Percentiles rank a stretch among this genome's conserved stretches.
Evolutionary conservation across 2,888 invertebrate genomes (phyloP).

Genomic region (Drosophila mayaguana): DNA sequence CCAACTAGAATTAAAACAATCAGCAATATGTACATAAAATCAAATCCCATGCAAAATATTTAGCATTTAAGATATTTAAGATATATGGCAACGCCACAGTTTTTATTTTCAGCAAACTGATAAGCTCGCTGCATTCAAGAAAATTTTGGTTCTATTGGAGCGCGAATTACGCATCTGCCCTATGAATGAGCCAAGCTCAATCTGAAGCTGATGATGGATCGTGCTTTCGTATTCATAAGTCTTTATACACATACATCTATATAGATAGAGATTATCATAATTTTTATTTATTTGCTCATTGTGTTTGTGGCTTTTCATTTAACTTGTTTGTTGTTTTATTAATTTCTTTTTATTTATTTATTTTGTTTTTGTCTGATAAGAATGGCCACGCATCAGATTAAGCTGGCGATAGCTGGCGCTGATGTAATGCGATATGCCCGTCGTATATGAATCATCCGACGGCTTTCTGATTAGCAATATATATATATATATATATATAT

Average conservation of each 20-base stretch:
- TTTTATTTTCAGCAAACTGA: not conserved
- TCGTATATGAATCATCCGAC: slow-evolving; percentile 51
- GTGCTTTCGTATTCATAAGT: slow-evolving; percentile 11
- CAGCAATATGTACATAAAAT: too few relatives aligned
- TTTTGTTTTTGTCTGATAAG: slow-evolving; percentile 43
- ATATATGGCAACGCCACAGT: too few relatives aligned
- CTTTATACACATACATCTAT: too few relatives aligned
- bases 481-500: too few relatives aligned
- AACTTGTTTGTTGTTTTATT: not conserved
- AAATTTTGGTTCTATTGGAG: not conserved
- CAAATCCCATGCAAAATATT: too few relatives aligned
- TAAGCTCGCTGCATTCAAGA: not conserved
- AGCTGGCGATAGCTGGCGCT: slow-evolving; percentile 46
- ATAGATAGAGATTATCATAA: slow-evolving; percentile 30
- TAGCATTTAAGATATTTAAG: too few relatives aligned
- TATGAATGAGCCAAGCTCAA: slow-evolving; percentile 11
- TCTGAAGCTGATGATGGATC: not conserved
- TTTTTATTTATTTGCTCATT: slow-evolving; percentile 4
- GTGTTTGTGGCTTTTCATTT: slow-evolving; percentile 5
- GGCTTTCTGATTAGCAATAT: slow-evolving; percentile 41
- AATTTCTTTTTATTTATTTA: not conserved
- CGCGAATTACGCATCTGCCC: not conserved
- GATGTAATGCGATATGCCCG: slow-evolving; percentile 51
- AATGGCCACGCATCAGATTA: slow-evolving; percentile 55
- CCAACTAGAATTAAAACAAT: not conserved